Evolutionary conservation across 2,797 vertebrate genomes (phyloP), one percentile per base, ranked within the genome.

Genomic region (Alca torda): DNA sequence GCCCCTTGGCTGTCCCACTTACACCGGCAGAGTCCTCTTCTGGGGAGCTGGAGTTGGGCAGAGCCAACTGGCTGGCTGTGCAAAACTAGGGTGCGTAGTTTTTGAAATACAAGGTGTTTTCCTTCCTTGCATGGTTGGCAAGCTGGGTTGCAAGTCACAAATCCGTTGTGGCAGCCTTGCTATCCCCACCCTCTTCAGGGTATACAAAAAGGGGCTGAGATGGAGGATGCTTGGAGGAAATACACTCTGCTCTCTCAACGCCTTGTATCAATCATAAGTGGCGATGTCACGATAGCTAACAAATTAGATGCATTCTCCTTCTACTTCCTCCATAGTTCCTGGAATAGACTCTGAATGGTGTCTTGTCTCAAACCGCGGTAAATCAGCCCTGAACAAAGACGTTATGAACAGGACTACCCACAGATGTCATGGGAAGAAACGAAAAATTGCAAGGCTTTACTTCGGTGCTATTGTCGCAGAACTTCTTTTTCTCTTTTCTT

Each of bases 341-440:
- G 93, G 92, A 97, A 96, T 85, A 93, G 93, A 70, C 79, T 85
- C 35, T 95, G 90, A 97, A 93, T 84, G 80, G 82, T 85, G 69
- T 94, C 95, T 93, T 92, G 88, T 91, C 93, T 96, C 72, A 87
- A 76, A 91, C 68, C 4, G 53, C 0, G 13, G 79, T 94, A 86
- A 89, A 80, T 95, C 90, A 92, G 82, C 88, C 68, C 24, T 0
- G 37, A 89, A 92, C 73, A 94, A 95, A 96, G 87, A 87, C 45
- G 6, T 95, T 94, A 85, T 59, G 90, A 93, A 18, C 94, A 90
- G 79, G 89, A 77, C 93, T 95, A 67, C 90, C 87, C 93, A 82
- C 91, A 90, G 84, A 94, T 96, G 90, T 94, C 94, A 82, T 75
- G 90, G 96, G 92, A 94, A 96, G 89, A 74, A 95, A 89, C 17